Evolutionary conservation across 1,140 invertebrate genomes (phyloP), one percentile per base, ranked within the genome.

Genomic region (Wasmannia auropunctata): DNA sequence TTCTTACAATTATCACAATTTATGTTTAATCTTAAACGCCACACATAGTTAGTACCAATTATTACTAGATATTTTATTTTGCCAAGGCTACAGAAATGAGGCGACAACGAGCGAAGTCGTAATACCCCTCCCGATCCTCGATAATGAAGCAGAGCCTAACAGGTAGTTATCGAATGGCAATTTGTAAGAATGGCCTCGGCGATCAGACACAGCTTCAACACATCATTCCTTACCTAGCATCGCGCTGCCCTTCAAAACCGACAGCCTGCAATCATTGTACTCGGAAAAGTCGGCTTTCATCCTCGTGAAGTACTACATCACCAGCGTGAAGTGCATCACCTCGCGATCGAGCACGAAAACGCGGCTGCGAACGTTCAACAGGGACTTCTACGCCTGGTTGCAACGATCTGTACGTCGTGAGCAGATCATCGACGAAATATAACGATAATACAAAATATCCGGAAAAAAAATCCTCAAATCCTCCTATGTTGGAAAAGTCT

Each of bases 331-430:
- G 34, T 97, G 96, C 89, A 94, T 96, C 3, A 92, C 93, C 49
- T 90, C 94, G 3, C 93, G 91, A 76, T 89, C 92, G 6, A 89
- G 86, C 28, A 87, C 92, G 49, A 85, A 90, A 79, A 70, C 85
- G 0, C 94, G 95, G 67, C 93, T 96, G 46, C 90, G 94, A 2
- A 94, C 92, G 63, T 96, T 96, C 86, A 95, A 96, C 74, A 95
- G 94, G 75, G 95, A 96, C 62, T 92, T 96, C 28, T 96, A 94
- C 92, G 89, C 94, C 46, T 97, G 96, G 96, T 95, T 97, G 91
- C 85, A 86, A 79, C 77, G 91, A 90, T 92, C 88, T 49, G 93
- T 94, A 93, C 80, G 91, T 92, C 86, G 83, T 91, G 69, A 56
- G 31, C 16, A 28, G 89, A 86, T 92, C 69, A 86, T 92, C 72